Base-by-base conservation (phyloP, 1,140 invertebrate species). In the Goniozus legneri region DNA sequence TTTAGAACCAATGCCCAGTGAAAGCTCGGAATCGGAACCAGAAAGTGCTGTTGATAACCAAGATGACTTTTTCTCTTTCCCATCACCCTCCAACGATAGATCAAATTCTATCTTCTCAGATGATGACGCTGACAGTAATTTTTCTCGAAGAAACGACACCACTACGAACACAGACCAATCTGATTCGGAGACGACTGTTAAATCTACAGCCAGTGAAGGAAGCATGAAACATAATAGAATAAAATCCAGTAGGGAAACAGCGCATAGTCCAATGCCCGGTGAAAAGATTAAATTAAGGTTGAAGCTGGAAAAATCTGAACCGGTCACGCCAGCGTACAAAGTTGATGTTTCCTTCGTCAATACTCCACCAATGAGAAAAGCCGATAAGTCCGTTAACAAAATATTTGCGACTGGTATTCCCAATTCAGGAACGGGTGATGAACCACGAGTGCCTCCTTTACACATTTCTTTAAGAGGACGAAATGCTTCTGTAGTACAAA, bases 401-500 rank as follows among this genome's bases (percentile, higher is more conserved):
- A 69, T 74, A 13, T 69, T 73, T 44, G 42, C 61, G 4, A 47
- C 64, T 44, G 60, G 56, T 48, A 49, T 52, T 18, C 46, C 50
- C 6, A 47, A 40, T 18, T 44, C 52, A 10, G 52, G 58, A 8
- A 46, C 47, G 48, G 79, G 79, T 1, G 84, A 84, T 47, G 89
- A 92, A 60, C 84, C 87, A 1, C 78, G 89, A 46, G 91, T 95
- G 14, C 91, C 92, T 16, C 91, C 91, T 2, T 75, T 95, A 60
- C 91, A 94, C 65, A 94, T 95, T 59, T 91, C 89, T 39, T 73
- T 95, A 36, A 78, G 90, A 50, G 91, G 91, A 7, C 78, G 88
- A 34, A 92, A 92, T 73, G 87, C 88, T 12, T 88, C 87, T n/a
- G 88, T 94, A 22, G 91, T 94, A 38, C 89, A 89, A 50, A 87